Percentiles rank a stretch among this genome's conserved stretches.
Conservation (phyloP, 2,797 vertebrate genomes). For the Coendou prehensilis region DNA sequence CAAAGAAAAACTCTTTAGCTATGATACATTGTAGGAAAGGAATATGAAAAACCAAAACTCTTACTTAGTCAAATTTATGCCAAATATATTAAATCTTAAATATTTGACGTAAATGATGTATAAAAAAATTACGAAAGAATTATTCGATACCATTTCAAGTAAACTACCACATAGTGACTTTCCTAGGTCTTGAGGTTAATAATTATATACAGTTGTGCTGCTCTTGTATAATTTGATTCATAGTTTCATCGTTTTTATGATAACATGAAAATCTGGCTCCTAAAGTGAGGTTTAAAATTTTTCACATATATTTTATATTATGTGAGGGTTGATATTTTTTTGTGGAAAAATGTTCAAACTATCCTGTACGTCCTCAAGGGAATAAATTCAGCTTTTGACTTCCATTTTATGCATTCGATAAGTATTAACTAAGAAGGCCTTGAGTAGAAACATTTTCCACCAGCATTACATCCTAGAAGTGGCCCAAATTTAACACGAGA, state of each 20-base stretch:
- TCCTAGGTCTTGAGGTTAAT: constrained; percentile 17
- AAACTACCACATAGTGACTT: background rate
- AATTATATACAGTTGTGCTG: constrained; percentile 15
- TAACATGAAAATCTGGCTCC: constrained; percentile 40
- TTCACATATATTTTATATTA: background rate
- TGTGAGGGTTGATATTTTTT: constrained; percentile 8
- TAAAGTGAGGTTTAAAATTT: constrained; percentile 45
- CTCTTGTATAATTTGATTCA: background rate
- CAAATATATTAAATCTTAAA: constrained; percentile 55
- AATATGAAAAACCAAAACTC: constrained; percentile 28
- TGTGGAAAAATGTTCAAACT: background rate
- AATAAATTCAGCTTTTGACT: background rate
- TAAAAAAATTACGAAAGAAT: constrained; percentile 22
- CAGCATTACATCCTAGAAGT: background rate
- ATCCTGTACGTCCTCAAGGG: background rate
- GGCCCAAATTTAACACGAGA: background rate
- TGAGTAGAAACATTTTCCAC: background rate
- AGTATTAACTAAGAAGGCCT: background rate
- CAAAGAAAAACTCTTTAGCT: constrained; percentile 17
- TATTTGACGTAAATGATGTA: constrained; percentile 30
- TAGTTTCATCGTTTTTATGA: constrained; percentile 3
- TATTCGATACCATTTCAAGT: constrained; percentile 41
- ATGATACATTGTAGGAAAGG: background rate
- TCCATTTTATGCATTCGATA: background rate
- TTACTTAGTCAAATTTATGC: constrained; percentile 15